These are phyloP conservation scores for Champsocephalus gunnari DNA, from an alignment of 2,797 vertebrate species.

Conservation along the genomic window DNA sequence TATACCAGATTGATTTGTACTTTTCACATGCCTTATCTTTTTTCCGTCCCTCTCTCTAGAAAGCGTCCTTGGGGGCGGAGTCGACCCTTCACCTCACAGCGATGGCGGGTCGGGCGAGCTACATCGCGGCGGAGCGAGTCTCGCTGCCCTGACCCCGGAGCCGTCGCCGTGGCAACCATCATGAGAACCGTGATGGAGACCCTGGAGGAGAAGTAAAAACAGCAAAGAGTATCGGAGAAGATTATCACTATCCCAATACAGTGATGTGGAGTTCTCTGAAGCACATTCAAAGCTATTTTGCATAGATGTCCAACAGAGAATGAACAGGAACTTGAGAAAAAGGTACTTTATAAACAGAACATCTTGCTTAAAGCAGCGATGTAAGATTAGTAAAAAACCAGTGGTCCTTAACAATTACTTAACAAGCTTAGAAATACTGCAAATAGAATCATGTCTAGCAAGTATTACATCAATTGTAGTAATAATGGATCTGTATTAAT, in stretches of 20 bases:
- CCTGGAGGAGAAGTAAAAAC: constrained; percentile 60
- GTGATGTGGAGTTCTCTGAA: neutral
- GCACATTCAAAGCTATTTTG: neutral
- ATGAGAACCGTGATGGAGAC: constrained; percentile 84
- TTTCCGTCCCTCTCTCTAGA: constrained; percentile 70
- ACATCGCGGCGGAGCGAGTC: constrained; percentile 86
- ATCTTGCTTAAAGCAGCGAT: too few species aligned
- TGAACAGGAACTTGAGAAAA: neutral
- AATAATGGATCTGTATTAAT: too few species aligned
- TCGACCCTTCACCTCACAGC: constrained; percentile 89
- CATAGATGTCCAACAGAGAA: neutral
- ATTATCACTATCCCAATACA: neutral
- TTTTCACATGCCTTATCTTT: too few species aligned
- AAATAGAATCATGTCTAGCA: too few species aligned
- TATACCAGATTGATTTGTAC: too few species aligned
- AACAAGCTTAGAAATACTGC: too few species aligned
- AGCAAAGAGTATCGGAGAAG: neutral
- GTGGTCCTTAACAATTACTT: too few species aligned
- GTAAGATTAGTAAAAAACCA: too few species aligned
- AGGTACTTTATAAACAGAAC: neutral
- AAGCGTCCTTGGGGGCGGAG: constrained; percentile 87
- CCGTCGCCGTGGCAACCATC: constrained; percentile 87
- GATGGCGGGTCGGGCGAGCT: constrained; percentile 92
- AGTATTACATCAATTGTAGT: too few species aligned
- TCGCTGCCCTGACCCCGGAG: constrained; percentile 92